phyloP scores from a whole-genome alignment of 2,888 invertebrate species.

The Coremacera marginata region DNA sequence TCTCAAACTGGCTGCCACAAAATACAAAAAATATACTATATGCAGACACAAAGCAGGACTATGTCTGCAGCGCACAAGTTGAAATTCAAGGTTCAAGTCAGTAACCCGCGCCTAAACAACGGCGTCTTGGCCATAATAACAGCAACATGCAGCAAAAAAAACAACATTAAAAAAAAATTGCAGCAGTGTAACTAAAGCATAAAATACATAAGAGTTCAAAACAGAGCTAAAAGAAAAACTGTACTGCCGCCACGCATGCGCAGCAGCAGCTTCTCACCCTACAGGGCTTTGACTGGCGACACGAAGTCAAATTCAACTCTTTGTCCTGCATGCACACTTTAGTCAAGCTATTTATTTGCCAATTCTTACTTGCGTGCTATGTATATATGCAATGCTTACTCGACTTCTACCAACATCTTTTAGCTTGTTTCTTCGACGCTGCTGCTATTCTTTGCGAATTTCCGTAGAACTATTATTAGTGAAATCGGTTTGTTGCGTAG shows the following conservation, averaged over 20 bases:
- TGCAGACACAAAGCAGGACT: slow-evolving; percentile 40
- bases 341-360: not conserved
- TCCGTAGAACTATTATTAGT: slow-evolving; percentile 21
- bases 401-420: too few relatives aligned
- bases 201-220: not conserved
- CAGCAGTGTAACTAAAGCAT: slow-evolving; percentile 6
- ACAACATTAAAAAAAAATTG: slow-evolving; percentile 51
- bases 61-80: slow-evolving; percentile 52
- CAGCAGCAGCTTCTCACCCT: too few relatives aligned
- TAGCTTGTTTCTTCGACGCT: not conserved
- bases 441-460: not conserved
- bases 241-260: too few relatives aligned
- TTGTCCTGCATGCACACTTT: not conserved
- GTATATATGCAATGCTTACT: not conserved
- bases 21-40: slow-evolving; percentile 37
- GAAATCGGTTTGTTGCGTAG: slow-evolving; percentile 6
- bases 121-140: not conserved
- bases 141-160: slow-evolving; percentile 23
- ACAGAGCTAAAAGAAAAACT: too few relatives aligned
- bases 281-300: too few relatives aligned
- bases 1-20: slow-evolving; percentile 5
- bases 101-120: slow-evolving; percentile 53
- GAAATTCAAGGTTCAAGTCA: slow-evolving; percentile 63
- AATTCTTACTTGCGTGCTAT: not conserved
- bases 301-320: not conserved